Percentiles rank a stretch among this genome's conserved stretches.
phyloP scores from a whole-genome alignment of 2,888 invertebrate genomes.

The Chrysolina oricalcia region DNA sequence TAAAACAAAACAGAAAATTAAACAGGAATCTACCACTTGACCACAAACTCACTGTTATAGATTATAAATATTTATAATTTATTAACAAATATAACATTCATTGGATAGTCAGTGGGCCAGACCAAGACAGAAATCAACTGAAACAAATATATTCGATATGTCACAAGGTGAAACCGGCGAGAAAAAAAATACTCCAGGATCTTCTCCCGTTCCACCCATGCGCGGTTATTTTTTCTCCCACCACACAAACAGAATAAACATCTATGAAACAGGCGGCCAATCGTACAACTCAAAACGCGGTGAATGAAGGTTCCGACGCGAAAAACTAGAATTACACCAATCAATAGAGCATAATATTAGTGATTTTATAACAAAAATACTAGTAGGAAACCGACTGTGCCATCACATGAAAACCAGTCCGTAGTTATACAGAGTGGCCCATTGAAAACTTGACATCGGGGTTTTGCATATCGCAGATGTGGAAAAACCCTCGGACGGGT shows the following conservation, averaged over 20 bases:
- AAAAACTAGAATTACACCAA: no score
- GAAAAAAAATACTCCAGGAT: neutral
- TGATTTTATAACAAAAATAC: no score
- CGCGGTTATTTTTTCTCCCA: neutral
- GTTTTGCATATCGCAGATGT: no score
- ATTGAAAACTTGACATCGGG: no score
- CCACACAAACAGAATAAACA: neutral
- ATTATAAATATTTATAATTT: conserved; percentile 70
- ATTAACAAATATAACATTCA: conserved; percentile 72
- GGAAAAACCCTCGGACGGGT: no score
- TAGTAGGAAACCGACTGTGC: no score
- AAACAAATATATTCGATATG: conserved; percentile 25
- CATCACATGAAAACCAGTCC: no score
- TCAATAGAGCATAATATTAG: no score
- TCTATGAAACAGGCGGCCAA: conserved; percentile 15
- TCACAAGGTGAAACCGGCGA: neutral
- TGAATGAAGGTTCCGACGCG: neutral
- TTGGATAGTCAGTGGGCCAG: conserved; percentile 58
- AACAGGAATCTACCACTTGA: conserved; percentile 59
- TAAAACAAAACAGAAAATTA: neutral
- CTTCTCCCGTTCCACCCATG: neutral
- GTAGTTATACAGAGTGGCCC: no score
- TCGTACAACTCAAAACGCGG: neutral
- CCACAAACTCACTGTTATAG: conserved; percentile 59
- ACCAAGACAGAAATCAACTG: conserved; percentile 9